Evolutionary conservation across 2,113 vertebrate species (phyloP), one percentile per base, ranked within the genome.

Genomic region (Pelecanus crispus): DNA sequence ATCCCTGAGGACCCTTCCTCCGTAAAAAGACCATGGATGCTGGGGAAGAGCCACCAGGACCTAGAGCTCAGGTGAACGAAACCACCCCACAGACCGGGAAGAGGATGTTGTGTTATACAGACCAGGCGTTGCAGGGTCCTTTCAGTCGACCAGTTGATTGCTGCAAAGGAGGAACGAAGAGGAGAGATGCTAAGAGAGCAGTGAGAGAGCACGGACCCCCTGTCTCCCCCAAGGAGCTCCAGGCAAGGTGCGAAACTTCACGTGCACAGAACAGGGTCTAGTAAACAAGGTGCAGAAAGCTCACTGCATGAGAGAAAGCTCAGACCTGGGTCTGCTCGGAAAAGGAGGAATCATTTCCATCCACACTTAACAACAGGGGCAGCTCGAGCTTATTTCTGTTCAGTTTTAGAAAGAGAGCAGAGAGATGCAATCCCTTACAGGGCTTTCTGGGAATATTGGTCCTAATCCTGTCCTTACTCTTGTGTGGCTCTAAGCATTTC

Each of bases 201-300:
- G 19, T 1, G 2, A 21, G 34, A 62, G 26, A 36, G 31, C 59
- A 71, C 9, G 2, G 17, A 65, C 1, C 31, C 31, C 0, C 0
- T 3, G 8, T 25, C 29, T 25, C 13, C 38, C 19, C 34, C 38
- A 40, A 49, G 49, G 49, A 63, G 14, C 72, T 84, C 42, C 44
- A 84, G 50, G 13, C 10, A 22, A 78, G 32, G 68, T 38, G 38
- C 61, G 66, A 84, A 78, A 63, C 16, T 44, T 53, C 32, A 32
- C 1, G 2, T 40, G 17, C 49, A 32, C 42, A 42, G 25, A 58
- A 16, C 49, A 49, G n/a, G 19, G 8, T 58, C 42, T 47, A 45
- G 38, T 10, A 40, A 87, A 79, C 4, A 19, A 32, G 13, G 45
- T 6, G 6, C 25, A 40, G 72, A 72, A 73, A 86, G 31, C n/a